Evolutionary conservation across 2,797 vertebrate genomes (phyloP).

Genomic region (Onychomys leucogaster): DNA sequence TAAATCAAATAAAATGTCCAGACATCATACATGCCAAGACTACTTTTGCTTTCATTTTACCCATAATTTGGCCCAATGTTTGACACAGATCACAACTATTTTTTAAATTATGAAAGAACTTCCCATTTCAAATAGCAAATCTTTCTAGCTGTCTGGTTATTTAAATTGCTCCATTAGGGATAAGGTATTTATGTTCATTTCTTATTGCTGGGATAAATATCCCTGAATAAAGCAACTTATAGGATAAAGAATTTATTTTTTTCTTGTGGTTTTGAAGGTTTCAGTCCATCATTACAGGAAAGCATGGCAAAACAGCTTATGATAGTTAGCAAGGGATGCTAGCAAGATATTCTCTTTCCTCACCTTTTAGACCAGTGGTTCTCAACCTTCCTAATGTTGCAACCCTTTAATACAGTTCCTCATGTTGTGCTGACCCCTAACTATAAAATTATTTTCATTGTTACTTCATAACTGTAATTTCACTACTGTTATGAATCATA

Average conservation of each 20-base stretch:
- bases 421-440: too few species aligned
- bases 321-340: too few species aligned
- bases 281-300: background rate
- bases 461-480: background rate
- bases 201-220: background rate
- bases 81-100: conserved; percentile 14
- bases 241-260: background rate
- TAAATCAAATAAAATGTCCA: conserved; percentile 19
- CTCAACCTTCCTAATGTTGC: background rate
- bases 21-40: background rate
- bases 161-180: background rate
- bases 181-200: background rate
- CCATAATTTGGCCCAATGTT: background rate
- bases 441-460: background rate
- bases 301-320: background rate
- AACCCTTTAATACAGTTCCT: background rate
- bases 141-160: conserved; percentile 12
- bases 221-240: background rate
- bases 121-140: background rate
- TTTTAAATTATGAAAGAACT: conserved; percentile 43
- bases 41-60: conserved; percentile 53
- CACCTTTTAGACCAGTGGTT: background rate
- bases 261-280: background rate
- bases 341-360: background rate
- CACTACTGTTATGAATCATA: background rate